Percentiles rank a stretch among this genome's conserved stretches.
These are phyloP conservation scores for Salvelinus namaycush DNA, from an alignment of 2,113 vertebrate genomes.

Conservation along the genomic window DNA sequence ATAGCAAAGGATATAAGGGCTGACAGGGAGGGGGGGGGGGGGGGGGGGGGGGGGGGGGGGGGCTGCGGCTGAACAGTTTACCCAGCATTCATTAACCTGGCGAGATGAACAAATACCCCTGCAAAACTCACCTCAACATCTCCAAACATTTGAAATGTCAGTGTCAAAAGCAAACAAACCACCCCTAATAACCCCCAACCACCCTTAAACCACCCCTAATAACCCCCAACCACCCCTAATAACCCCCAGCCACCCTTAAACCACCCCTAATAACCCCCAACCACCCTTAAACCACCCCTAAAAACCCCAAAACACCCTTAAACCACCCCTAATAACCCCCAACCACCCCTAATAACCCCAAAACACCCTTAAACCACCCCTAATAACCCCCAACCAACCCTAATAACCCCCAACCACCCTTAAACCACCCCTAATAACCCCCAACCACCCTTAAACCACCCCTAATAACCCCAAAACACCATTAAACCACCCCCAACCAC, in stretches of 20 bases:
- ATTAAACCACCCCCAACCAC: background rate
- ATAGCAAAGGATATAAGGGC: slow-evolving; percentile 49
- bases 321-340: background rate
- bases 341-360: background rate
- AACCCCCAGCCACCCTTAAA: background rate
- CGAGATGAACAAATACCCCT: slow-evolving; percentile 12
- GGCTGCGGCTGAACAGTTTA: slow-evolving; percentile 2
- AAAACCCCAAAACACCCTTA: background rate
- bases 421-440: background rate
- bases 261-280: background rate
- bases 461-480: background rate
- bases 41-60: slow-evolving; percentile 9
- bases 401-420: too few relatives aligned
- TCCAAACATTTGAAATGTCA: slow-evolving; percentile 44
- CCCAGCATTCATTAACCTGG: slow-evolving; percentile 34
- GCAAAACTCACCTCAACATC: background rate
- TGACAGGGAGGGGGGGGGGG: slow-evolving; percentile 16
- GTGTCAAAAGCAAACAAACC: slow-evolving; percentile 32
- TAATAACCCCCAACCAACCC: background rate
- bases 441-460: background rate
- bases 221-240: background rate
- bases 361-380: background rate
- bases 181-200: slow-evolving; percentile 11
- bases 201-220: background rate
- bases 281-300: background rate